phyloP scores from a whole-genome alignment of 2,888 invertebrate species.

The Idaea dimidiata region DNA sequence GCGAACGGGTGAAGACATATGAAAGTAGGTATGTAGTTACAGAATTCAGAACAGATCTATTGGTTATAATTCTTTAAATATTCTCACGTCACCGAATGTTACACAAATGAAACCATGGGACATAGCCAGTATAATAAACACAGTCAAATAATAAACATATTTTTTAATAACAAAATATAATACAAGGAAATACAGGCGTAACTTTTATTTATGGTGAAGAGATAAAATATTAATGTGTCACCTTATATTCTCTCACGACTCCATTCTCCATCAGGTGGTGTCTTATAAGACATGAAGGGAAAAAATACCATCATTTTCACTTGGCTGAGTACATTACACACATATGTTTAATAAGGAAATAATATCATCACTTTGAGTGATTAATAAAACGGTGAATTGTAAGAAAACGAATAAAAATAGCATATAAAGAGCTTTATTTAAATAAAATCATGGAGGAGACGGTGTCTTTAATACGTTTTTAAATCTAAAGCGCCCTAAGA shows the following conservation, averaged over 20 bases:
- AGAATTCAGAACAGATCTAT: too few species aligned
- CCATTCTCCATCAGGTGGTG: not conserved
- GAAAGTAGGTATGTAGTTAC: too few species aligned
- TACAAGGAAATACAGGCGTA: not conserved
- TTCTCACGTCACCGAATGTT: not conserved
- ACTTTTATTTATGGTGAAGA: slow-evolving; percentile 2
- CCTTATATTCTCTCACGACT: slow-evolving; percentile 5
- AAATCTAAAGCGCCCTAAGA: not conserved
- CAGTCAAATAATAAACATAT: too few species aligned
- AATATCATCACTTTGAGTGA: not conserved
- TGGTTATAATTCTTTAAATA: too few species aligned
- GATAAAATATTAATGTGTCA: slow-evolving; percentile 10
- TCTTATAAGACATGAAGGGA: not conserved
- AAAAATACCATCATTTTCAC: not conserved
- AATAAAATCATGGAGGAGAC: slow-evolving; percentile 3
- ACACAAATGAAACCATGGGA: not conserved
- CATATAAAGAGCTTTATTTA: slow-evolving; percentile 6
- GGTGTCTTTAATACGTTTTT: not conserved
- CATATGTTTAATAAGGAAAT: not conserved
- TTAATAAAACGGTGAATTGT: too few species aligned
- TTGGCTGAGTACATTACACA: not conserved
- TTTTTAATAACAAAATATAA: not conserved
- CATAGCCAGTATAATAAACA: not conserved
- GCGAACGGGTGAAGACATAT: too few species aligned
- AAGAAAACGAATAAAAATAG: not conserved